Evolutionary conservation across 1,140 invertebrate species (phyloP), one percentile per base, ranked within the genome.

Genomic region (Lethrus apterus): DNA sequence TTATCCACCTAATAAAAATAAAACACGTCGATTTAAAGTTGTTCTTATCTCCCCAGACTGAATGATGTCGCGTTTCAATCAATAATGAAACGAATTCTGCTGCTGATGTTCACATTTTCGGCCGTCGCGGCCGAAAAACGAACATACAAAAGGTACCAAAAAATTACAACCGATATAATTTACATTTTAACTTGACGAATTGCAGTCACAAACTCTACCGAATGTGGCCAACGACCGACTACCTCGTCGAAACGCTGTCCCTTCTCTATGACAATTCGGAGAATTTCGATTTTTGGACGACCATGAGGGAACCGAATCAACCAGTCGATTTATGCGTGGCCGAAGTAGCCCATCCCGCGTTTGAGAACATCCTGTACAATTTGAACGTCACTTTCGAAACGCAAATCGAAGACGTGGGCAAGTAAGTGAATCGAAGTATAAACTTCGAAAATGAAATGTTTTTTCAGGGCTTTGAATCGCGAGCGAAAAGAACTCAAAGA

Each of bases 211-310:
- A 40, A 21, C 20, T 40, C 8, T 40, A 40, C 14, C 3, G 36
- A 1, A 18, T 21, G 11, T 40, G 36, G 36, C 7, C 20, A 1
- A 17, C 36, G 11, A 26, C 23, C 23, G 36, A 40, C 8, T 20
- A 40, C 10, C 10, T 40, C 2, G 11, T 40, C 11, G 11, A 21
- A 40, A 20, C 19, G 2, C n/a, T 40, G 0, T 5, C 18, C n/a
- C n/a, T 11, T 10, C 20, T 40, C 9, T 40, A 40, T 11, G 18
- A 40, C 15, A 19, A 40, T 11, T 21, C 36, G 3, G 8, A 21
- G 14, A 41, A 54, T 42, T 47, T 50, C 29, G 54, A 56, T 35
- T 56, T 50, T 23, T 53, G 51, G 51, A 13, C 44, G 35, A 43
- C 43, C 24, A 17, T 45, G 14, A 15, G 40, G 2, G 19, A 30